A percentile compares a stretch with the other conserved stretches of the same genome.
phyloP scores from a whole-genome alignment of 2,113 vertebrate genomes.

The Lontra canadensis region DNA sequence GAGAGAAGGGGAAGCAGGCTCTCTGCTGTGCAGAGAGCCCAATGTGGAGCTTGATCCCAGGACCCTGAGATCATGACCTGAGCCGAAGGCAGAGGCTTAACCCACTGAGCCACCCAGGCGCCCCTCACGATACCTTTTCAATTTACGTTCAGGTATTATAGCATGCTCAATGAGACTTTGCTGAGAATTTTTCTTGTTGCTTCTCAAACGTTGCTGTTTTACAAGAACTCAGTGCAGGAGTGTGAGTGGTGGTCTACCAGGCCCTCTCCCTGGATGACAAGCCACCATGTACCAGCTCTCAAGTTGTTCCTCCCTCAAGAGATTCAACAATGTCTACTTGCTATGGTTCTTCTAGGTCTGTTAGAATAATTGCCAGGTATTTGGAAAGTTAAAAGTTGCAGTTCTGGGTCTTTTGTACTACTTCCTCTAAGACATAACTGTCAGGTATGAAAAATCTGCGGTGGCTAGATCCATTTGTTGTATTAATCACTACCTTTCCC shows the following conservation, averaged over 20 bases:
- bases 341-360: slow-evolving; percentile 12
- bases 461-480: slow-evolving; percentile 44
- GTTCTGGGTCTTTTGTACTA: slow-evolving; percentile 15
- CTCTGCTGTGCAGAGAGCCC: no score
- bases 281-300: fast-evolving
- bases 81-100: no score
- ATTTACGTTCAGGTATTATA: background rate
- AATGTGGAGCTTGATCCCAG: no score
- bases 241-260: fast-evolving
- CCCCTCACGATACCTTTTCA: background rate
- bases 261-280: background rate
- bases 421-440: slow-evolving; percentile 45
- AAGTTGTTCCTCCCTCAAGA: background rate
- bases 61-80: no score
- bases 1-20: no score
- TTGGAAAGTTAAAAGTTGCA: slow-evolving; percentile 47
- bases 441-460: slow-evolving; percentile 50
- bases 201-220: background rate
- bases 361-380: background rate
- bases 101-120: no score
- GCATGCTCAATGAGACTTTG: background rate
- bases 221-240: background rate
- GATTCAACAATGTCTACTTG: background rate
- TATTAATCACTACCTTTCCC: slow-evolving; percentile 51
- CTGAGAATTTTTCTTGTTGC: background rate